A percentile compares a stretch with the other conserved stretches of the same genome.
These are phyloP conservation scores for Lasioglossum zephyrum DNA, from an alignment of 2,888 invertebrate species.

Conservation along the genomic window DNA sequence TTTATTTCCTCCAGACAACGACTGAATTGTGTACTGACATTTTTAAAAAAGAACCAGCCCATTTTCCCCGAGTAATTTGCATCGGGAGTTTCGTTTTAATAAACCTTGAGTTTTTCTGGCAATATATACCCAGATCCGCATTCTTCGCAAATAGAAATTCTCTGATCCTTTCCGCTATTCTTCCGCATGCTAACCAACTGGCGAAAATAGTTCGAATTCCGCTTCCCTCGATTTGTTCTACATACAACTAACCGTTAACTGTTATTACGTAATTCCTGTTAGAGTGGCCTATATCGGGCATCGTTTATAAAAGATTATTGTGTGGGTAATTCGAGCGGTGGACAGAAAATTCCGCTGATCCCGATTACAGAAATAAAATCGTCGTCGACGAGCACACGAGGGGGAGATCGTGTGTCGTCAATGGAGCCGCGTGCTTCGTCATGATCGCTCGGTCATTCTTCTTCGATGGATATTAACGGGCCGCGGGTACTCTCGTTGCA, in stretches of 20 bases:
- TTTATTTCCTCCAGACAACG: not conserved
- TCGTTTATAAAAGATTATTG: not conserved
- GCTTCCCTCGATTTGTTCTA: not conserved
- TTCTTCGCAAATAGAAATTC: not conserved
- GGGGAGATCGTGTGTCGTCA: not conserved
- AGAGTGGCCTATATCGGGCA: not conserved
- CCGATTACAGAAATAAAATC: not conserved
- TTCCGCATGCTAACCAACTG: not conserved
- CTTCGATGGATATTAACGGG: conserved; percentile 72
- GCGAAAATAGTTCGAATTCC: not conserved
- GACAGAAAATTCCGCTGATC: conserved; percentile 8
- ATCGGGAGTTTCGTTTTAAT: not conserved
- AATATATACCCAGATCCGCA: not conserved
- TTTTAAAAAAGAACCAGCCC: not conserved
- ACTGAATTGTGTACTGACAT: not conserved
- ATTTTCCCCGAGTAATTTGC: not conserved
- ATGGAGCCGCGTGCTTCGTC: conserved; percentile 16
- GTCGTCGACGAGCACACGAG: not conserved
- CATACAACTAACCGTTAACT: not conserved
- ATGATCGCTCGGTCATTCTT: conserved; percentile 31
- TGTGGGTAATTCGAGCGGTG: not conserved
- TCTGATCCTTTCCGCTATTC: not conserved
- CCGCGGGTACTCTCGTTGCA: conserved; percentile 73
- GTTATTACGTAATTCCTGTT: not conserved
- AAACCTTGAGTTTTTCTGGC: not conserved